Evolutionary conservation across 2,113 vertebrate species (phyloP).

Genomic region (Geococcyx californianus): DNA sequence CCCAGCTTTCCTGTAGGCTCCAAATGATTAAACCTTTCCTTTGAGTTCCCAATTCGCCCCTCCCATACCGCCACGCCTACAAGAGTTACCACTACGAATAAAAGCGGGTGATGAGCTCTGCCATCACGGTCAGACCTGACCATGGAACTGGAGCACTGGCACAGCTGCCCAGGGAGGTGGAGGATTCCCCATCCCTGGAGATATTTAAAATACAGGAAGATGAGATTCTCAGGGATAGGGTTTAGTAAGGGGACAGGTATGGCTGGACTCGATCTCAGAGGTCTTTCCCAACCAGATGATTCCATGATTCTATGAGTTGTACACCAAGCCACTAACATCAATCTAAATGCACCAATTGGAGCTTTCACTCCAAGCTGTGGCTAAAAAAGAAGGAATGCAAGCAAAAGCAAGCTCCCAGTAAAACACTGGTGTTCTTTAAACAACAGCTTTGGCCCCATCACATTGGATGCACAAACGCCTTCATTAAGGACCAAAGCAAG

Average conservation of each 20-base stretch:
- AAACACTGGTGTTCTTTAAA: neutral
- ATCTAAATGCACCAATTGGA: neutral
- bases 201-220: too few species aligned
- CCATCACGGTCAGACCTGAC: neutral
- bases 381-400: neutral
- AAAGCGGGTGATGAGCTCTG: neutral
- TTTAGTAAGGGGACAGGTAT: too few species aligned
- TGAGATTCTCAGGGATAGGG: too few species aligned
- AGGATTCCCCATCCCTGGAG: too few species aligned
- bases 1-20: too few species aligned
- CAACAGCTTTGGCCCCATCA: neutral
- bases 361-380: neutral
- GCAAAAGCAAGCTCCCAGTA: neutral
- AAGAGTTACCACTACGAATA: rapidly evolving
- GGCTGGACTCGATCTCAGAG: too few species aligned
- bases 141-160: too few species aligned
- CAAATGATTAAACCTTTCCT: neutral
- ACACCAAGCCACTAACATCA: neutral
- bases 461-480: neutral
- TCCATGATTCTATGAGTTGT: too few species aligned
- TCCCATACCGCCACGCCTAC: neutral
- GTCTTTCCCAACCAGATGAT: too few species aligned
- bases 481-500: neutral
- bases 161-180: too few species aligned
- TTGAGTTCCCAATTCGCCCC: neutral